A percentile compares a stretch with the other conserved stretches of the same genome.
These are phyloP conservation scores for Chloropsis hardwickii DNA, from an alignment of 2,113 vertebrate genomes.

Conservation along the genomic window DNA sequence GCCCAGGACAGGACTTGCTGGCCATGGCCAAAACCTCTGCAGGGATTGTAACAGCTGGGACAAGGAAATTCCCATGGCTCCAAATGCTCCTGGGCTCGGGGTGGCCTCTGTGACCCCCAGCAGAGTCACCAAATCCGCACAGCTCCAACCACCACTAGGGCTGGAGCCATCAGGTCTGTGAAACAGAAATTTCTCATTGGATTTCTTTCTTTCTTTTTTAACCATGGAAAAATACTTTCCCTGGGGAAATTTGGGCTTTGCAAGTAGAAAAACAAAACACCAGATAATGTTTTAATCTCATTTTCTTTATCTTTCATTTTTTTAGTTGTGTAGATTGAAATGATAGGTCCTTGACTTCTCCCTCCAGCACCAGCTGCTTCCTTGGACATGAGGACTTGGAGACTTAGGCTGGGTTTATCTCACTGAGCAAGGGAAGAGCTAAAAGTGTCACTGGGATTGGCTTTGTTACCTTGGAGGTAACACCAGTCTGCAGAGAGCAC, in stretches of 20 bases:
- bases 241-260: not conserved
- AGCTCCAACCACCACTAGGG: not conserved
- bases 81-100: not conserved
- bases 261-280: not conserved
- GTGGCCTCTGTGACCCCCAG: not conserved
- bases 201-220: not conserved
- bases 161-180: not conserved
- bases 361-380: not conserved
- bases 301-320: not conserved
- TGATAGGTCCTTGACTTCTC: not conserved
- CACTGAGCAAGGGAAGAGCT: not conserved
- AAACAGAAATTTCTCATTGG: not conserved
- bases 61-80: not conserved
- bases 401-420: not conserved
- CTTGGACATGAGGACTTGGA: not conserved
- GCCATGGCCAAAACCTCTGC: not conserved
- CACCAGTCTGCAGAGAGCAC: not conserved
- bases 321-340: not conserved
- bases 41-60: not conserved
- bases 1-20: not conserved
- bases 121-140: fast-evolving
- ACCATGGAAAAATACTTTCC: not conserved
- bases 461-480: not conserved
- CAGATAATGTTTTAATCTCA: not conserved
- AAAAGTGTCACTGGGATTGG: not conserved